Evolutionary conservation across 1,140 invertebrate species (phyloP), one percentile per base, ranked within the genome.

Genomic region (Atta colombica): DNA sequence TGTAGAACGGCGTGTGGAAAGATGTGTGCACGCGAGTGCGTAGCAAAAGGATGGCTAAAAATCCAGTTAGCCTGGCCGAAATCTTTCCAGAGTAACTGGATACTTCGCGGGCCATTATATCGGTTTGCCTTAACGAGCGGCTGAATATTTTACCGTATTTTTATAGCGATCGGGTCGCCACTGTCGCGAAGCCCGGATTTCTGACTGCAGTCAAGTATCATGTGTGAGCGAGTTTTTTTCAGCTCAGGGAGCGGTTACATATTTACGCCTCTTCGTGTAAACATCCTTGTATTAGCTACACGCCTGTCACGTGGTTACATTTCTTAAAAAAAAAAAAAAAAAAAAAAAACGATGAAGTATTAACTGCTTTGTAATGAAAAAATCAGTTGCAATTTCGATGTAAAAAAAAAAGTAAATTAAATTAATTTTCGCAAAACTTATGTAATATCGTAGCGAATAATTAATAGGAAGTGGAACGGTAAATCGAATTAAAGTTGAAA

Each of bases 71-170:
- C 35, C 39, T 21, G 49, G 31, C 45, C 55, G 45, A 75, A 82
- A 84, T 84, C 80, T 61, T 61, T 49, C 55, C 69, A n/a, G 14
- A 51, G 80, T 84, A 84, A 84, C 58, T 58, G 80, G 55, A 84
- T 28, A 74, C 80, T 84, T 74, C 55, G 69, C 58, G 77, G 28
- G 18, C 66, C 60, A 84, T 84, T 74, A 55, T 81, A 82, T 74
- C 58, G 86, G 63, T 53, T 53, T 25, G 84, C 25, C 84, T 71
- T 77, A 87, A 77, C 66, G 58, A 82, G 61, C 68, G 49, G n/a
- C 55, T 53, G 77, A 88, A 82, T 87, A 88, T 87, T 88, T 88
- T 77, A 82, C 75, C 61, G 85, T 87, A 87, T 87, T 88, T 81
- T 88, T 88, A 87, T 68, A 74, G 69, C 71, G 58, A 86, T 75